These are phyloP conservation scores for Eriocheir sinensis DNA, from an alignment of 1,140 invertebrate genomes.

Conservation along the genomic window DNA sequence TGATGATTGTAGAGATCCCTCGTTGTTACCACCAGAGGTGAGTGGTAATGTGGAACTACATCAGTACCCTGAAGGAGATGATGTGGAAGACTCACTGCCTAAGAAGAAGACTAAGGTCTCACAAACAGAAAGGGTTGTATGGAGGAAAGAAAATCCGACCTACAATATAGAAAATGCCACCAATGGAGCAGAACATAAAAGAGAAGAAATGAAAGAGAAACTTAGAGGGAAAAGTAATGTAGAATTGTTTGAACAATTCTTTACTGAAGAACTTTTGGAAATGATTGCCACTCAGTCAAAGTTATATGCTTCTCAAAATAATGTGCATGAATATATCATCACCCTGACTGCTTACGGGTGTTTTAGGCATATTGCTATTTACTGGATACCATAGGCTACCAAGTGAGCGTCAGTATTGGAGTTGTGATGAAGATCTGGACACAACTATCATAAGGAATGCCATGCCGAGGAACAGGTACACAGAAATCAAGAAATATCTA, in stretches of 20 bases:
- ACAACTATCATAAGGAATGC: slow-evolving; percentile 67
- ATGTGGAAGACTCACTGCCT: not conserved
- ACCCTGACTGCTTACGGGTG: slow-evolving; percentile 54
- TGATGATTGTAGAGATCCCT: slow-evolving; percentile 53
- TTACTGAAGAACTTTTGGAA: slow-evolving; percentile 57
- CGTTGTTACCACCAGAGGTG: slow-evolving; percentile 57
- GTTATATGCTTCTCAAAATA: slow-evolving; percentile 56
- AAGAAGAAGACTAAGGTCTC: slow-evolving; percentile 51
- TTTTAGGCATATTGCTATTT: slow-evolving; percentile 52
- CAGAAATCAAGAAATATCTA: slow-evolving; percentile 57
- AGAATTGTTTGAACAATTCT: slow-evolving; percentile 57
- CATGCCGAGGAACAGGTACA: slow-evolving; percentile 57
- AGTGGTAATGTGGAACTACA: slow-evolving; percentile 59
- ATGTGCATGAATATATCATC: slow-evolving; percentile 50
- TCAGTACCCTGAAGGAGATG: slow-evolving; percentile 58
- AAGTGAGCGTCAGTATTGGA: slow-evolving; percentile 62
- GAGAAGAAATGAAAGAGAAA: slow-evolving; percentile 57
- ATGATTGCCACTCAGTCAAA: slow-evolving; percentile 65
- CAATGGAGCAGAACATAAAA: slow-evolving; percentile 58
- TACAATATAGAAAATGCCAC: slow-evolving; percentile 51
- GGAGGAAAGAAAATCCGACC: slow-evolving; percentile 48
- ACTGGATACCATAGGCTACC: slow-evolving; percentile 62
- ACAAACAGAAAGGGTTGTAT: slow-evolving; percentile 58
- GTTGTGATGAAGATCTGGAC: slow-evolving; percentile 62
- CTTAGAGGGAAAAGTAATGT: slow-evolving; percentile 55